These are phyloP conservation scores for Sorex araneus DNA, from an alignment of 2,113 vertebrate genomes.

Conservation along the genomic window DNA sequence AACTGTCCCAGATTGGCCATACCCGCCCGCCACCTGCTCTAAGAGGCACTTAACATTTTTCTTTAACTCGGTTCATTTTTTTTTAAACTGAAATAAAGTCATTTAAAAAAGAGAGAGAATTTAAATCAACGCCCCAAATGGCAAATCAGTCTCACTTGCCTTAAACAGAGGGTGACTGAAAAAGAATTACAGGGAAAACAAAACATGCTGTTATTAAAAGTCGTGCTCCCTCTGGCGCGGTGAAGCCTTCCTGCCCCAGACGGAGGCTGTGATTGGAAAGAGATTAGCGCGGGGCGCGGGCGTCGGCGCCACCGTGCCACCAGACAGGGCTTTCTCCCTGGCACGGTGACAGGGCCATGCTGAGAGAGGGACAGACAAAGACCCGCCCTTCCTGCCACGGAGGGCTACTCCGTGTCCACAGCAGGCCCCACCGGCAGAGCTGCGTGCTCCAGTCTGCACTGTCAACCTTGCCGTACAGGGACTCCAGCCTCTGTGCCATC, in stretches of 20 bases:
- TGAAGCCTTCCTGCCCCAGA: neutral
- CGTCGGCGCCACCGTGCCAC: accelerated
- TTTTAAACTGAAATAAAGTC: constrained; percentile 74
- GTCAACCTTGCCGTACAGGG: neutral
- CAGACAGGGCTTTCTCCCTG: constrained; percentile 2
- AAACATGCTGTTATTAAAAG: neutral
- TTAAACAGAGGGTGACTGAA: constrained; percentile 55
- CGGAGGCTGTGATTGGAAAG: neutral
- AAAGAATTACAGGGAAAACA: constrained; percentile 24
- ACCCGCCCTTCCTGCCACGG: neutral
- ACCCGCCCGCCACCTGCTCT: constrained; percentile 19
- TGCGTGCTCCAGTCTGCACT: accelerated
- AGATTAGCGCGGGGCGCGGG: neutral
- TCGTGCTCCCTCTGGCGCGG: neutral
- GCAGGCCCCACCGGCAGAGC: neutral
- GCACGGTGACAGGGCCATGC: neutral
- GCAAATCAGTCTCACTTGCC: constrained; percentile 55
- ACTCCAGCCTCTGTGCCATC: neutral
- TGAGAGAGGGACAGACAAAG: neutral
- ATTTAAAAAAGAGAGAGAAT: constrained; percentile 48
- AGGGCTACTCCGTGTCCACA: too few relatives aligned
- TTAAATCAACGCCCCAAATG: constrained; percentile 73
- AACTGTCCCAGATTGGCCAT: neutral
- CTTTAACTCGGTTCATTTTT: constrained; percentile 48
- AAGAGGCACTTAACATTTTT: neutral